A percentile compares a stretch with the other conserved stretches of the same genome.
Evolutionary conservation across 2,113 vertebrate species (phyloP).

Genomic region (Cnemophilus loriae): DNA sequence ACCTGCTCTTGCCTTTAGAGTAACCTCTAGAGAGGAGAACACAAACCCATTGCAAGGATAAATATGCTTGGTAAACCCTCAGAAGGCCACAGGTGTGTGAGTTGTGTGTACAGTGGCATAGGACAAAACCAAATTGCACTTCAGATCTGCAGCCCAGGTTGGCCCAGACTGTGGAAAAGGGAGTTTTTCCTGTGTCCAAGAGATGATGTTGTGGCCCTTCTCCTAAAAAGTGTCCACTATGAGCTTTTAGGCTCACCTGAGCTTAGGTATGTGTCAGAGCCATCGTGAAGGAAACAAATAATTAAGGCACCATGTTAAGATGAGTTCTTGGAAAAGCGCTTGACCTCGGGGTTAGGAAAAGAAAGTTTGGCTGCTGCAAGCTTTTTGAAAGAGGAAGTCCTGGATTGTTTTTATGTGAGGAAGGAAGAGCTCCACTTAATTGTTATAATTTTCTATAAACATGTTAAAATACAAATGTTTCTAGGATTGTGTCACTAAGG

Average conservation of each 20-base stretch:
- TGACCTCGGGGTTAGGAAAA: conserved; percentile 22
- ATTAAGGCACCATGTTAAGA: background rate
- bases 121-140: background rate
- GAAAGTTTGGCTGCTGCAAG: conserved; percentile 37
- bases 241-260: background rate
- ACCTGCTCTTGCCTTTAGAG: background rate
- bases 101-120: background rate
- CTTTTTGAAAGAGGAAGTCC: conserved; percentile 22
- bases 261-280: background rate
- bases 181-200: background rate
- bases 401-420: conserved; percentile 33
- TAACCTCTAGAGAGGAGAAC: background rate
- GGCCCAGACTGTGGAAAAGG: background rate
- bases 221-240: background rate
- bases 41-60: background rate
- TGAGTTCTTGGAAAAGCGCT: conserved; percentile 39
- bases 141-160: background rate
- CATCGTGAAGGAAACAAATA: background rate
- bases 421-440: conserved; percentile 56
- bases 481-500: conserved; percentile 43
- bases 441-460: conserved; percentile 57
- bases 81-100: background rate
- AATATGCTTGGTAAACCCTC: background rate
- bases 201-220: background rate
- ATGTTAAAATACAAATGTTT: conserved; percentile 59